Percentiles rank a stretch among this genome's conserved stretches.
phyloP scores from a whole-genome alignment of 2,113 vertebrate species.

The Falco punctatus region DNA sequence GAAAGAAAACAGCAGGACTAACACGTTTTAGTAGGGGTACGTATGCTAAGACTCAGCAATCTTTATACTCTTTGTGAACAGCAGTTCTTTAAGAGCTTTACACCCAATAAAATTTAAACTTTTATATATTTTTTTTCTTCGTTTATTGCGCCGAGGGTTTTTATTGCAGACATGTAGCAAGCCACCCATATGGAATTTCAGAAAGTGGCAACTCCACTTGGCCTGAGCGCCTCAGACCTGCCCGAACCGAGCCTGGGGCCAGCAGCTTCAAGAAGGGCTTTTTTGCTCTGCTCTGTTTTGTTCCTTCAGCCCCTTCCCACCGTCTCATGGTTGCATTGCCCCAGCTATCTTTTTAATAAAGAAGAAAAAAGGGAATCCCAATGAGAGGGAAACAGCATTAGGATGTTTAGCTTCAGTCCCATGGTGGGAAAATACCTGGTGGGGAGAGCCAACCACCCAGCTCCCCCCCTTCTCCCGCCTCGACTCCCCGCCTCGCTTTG shows the following conservation, averaged over 20 bases:
- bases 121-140: conserved; percentile 73
- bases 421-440: background rate
- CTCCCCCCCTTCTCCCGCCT: background rate
- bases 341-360: background rate
- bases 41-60: conserved; percentile 23
- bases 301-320: background rate
- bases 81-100: conserved; percentile 79
- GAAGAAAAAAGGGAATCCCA: background rate
- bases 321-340: background rate
- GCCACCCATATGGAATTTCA: conserved; percentile 71
- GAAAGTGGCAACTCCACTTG: conserved; percentile 1
- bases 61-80: conserved; percentile 60
- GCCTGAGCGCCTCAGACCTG: background rate
- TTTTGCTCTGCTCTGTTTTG: background rate
- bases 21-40: conserved; percentile 5
- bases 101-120: conserved; percentile 79
- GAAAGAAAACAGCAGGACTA: conserved; percentile 63
- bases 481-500: background rate
- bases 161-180: conserved; percentile 74
- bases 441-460: background rate
- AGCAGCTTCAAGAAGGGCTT: background rate
- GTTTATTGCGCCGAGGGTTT: conserved; percentile 65
- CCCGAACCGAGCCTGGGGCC: background rate
- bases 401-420: background rate
- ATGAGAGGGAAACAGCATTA: background rate